phyloP scores from a whole-genome alignment of 2,113 vertebrate species.

The Scophthalmus maximus region DNA sequence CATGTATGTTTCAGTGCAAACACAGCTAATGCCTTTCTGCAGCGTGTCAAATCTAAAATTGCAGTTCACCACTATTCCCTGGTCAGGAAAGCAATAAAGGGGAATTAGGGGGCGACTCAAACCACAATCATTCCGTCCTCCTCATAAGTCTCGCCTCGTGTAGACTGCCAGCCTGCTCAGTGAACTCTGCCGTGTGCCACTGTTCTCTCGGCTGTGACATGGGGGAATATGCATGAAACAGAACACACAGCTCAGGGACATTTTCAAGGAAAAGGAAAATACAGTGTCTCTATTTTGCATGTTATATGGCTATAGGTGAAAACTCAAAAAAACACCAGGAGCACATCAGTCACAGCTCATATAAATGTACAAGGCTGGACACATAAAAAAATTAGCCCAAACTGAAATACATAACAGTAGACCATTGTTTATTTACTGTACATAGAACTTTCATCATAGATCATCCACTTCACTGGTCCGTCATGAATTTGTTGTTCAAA shows the following conservation, averaged over 20 bases:
- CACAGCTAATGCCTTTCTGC: conserved; percentile 39
- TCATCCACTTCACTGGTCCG: conserved; percentile 6
- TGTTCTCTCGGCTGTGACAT: background rate
- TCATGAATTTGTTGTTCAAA: conserved; percentile 41
- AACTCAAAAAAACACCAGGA: too few relatives aligned
- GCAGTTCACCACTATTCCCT: conserved; percentile 30
- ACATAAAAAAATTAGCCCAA: too few relatives aligned
- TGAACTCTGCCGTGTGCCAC: conserved; percentile 2
- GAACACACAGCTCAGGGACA: background rate
- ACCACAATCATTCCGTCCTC: conserved; percentile 34
- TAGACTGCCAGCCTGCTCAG: conserved; percentile 1
- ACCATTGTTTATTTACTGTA: conserved; percentile 3
- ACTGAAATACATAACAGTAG: too few relatives aligned
- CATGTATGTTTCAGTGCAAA: conserved; percentile 57
- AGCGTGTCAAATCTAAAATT: conserved; percentile 33
- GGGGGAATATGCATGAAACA: background rate
- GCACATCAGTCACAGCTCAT: too few relatives aligned
- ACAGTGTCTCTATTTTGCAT: background rate
- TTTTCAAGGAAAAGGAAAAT: background rate
- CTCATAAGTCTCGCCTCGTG: conserved; percentile 22
- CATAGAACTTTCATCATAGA: background rate
- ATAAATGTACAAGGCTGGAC: too few relatives aligned
- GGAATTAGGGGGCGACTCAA: conserved; percentile 43
- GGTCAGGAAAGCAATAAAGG: conserved; percentile 61
- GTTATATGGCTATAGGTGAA: too few relatives aligned